phyloP scores from a whole-genome alignment of 2,113 vertebrate genomes.

The Lonchura striata region DNA sequence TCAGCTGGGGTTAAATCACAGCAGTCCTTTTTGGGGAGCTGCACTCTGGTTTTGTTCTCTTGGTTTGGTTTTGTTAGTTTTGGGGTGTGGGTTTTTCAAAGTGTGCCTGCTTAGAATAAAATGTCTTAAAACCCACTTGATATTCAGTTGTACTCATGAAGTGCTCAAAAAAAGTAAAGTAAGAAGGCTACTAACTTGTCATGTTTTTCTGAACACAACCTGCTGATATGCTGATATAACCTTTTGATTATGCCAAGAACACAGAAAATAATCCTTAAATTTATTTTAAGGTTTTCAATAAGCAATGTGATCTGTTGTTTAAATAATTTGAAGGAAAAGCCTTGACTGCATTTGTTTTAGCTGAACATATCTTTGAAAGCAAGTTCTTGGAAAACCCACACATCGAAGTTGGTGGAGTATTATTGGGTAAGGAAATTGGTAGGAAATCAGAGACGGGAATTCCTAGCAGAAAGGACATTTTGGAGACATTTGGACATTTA shows the following conservation, averaged over 20 bases:
- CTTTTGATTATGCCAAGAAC: not conserved
- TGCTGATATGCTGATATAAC: not conserved
- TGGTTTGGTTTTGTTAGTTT: not conserved
- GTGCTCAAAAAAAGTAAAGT: not conserved
- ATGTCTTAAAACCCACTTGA: not conserved
- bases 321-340: not conserved
- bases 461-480: not conserved
- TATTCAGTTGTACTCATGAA: not conserved
- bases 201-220: not conserved
- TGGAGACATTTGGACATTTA: not conserved
- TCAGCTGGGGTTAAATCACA: not conserved
- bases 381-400: not conserved
- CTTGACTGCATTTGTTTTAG: not conserved
- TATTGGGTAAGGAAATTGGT: not conserved
- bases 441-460: not conserved
- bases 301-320: not conserved
- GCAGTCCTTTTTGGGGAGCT: not conserved
- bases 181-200: not conserved
- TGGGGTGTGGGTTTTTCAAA: not conserved
- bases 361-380: not conserved
- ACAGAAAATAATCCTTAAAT: not conserved
- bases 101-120: not conserved
- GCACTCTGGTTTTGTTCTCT: not conserved
- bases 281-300: not conserved
- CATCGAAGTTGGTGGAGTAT: not conserved